Conservation (phyloP, 2,797 vertebrate genomes). For the Myotis findleyi region DNA sequence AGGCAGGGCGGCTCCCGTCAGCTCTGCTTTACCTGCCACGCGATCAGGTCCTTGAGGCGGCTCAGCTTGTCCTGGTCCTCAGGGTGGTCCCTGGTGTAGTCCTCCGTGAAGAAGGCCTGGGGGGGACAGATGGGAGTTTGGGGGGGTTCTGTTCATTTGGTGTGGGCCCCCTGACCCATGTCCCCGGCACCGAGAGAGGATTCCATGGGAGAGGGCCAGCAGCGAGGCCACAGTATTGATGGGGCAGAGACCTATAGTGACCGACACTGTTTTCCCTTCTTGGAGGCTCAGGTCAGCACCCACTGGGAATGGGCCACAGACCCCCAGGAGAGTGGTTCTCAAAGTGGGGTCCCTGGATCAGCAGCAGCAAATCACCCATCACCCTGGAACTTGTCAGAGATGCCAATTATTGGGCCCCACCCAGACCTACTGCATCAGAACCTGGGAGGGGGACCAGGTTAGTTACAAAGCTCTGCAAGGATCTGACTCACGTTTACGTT, state of each 20-base stretch:
- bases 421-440: background rate
- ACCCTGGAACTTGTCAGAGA: background rate
- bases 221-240: background rate
- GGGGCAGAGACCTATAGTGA: background rate
- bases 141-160: background rate
- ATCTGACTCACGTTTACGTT: background rate
- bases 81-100: slow-evolving; percentile 91
- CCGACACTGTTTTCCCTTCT: background rate
- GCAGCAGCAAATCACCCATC: background rate
- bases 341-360: background rate
- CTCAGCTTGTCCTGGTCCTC: slow-evolving; percentile 95
- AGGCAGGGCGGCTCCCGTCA: no score
- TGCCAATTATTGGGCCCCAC: background rate
- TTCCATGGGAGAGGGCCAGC: background rate
- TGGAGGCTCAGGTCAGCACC: background rate
- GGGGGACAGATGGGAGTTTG: background rate
- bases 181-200: background rate
- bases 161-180: background rate
- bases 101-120: slow-evolving; percentile 98
- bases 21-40: slow-evolving; percentile 94
- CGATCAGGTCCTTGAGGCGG: slow-evolving; percentile 97
- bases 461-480: background rate
- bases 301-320: background rate
- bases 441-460: background rate
- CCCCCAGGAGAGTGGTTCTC: background rate